Evolutionary conservation across 2,113 vertebrate species (phyloP).

Genomic region (Diadophis punctatus): DNA sequence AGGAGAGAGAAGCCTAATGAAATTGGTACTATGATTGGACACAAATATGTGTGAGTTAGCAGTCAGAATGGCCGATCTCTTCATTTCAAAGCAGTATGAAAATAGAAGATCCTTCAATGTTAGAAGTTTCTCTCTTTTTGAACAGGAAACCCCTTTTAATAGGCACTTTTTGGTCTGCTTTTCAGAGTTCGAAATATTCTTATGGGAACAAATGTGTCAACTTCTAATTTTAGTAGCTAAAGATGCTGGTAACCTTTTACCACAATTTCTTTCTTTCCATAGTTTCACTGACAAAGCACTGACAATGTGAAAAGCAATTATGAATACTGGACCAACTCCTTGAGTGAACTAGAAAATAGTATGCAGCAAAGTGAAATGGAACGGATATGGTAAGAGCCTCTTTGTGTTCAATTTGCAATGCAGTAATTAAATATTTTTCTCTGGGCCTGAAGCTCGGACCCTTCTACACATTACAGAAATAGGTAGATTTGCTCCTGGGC

Average conservation of each 20-base stretch:
- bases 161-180: not conserved
- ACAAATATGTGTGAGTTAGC: not conserved
- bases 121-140: not conserved
- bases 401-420: not conserved
- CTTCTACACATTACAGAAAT: not conserved
- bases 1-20: not conserved
- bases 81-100: not conserved
- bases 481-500: not conserved
- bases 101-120: not conserved
- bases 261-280: not conserved
- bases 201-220: not conserved
- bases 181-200: not conserved
- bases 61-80: not conserved
- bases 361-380: not conserved
- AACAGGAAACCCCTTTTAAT: not conserved
- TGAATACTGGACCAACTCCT: constrained; percentile 20
- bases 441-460: not conserved
- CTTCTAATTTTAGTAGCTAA: not conserved
- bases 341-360: constrained; percentile 25
- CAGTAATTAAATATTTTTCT: constrained; percentile 25
- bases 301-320: constrained; percentile 44
- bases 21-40: not conserved
- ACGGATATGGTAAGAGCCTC: constrained; percentile 13
- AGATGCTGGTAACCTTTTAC: not conserved
- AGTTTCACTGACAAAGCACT: not conserved